A percentile compares a stretch with the other conserved stretches of the same genome.
Conservation (phyloP, 1,140 invertebrate genomes). For the Drosophila tropicalis region DNA sequence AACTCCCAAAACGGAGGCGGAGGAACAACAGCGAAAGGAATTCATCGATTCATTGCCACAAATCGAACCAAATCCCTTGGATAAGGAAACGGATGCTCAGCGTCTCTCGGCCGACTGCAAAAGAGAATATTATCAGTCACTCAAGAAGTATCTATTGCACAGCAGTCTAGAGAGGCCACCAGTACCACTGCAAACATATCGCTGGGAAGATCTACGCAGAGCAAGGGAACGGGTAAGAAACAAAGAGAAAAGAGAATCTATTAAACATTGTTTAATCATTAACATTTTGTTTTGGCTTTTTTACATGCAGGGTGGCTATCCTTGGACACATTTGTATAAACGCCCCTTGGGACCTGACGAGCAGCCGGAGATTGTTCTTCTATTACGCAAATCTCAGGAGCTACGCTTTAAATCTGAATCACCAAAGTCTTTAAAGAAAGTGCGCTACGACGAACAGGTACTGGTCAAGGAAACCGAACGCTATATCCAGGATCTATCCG, state of each 20-base stretch:
- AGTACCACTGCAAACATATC: slow-evolving; percentile 87
- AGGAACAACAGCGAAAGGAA: slow-evolving; percentile 70
- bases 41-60: slow-evolving; percentile 80
- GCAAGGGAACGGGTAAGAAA: slow-evolving; percentile 83
- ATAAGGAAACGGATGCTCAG: slow-evolving; percentile 63
- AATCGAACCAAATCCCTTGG: slow-evolving; percentile 55
- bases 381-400: slow-evolving; percentile 80
- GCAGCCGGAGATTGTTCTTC: slow-evolving; percentile 83
- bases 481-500: slow-evolving; percentile 78
- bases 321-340: slow-evolving; percentile 88
- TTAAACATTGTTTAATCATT: background rate
- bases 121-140: slow-evolving; percentile 80
- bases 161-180: slow-evolving; percentile 84
- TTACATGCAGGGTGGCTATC: slow-evolving; percentile 85
- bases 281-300: too few relatives aligned
- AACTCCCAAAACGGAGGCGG: slow-evolving; percentile 66
- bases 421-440: slow-evolving; percentile 79
- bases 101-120: slow-evolving; percentile 78
- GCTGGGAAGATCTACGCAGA: slow-evolving; percentile 89
- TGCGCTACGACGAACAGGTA: slow-evolving; percentile 80
- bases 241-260: background rate
- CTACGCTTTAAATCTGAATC: slow-evolving; percentile 79
- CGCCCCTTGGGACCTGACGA: slow-evolving; percentile 83
- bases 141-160: slow-evolving; percentile 77
- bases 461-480: slow-evolving; percentile 79